Base-by-base conservation (phyloP, 1,140 invertebrate genomes). In the Periplaneta americana region DNA sequence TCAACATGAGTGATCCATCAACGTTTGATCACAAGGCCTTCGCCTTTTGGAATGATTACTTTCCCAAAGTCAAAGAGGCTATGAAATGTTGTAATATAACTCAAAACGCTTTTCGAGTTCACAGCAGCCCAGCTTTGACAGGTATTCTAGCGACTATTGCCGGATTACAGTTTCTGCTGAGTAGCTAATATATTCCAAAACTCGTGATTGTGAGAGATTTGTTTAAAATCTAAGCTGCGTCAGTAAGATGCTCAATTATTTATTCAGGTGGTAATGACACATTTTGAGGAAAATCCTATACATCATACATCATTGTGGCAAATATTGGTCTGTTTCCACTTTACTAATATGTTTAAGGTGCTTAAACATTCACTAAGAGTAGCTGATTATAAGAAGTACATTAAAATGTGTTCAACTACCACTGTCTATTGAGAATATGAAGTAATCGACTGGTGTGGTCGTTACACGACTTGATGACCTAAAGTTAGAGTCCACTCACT, bases 1-100 rank as follows among this genome's bases (percentile, higher is more conserved):
- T 95, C 83, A 93, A 93, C 80, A 95, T 95, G 91, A 93, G 92
- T 83, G 90, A 92, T 80, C 84, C 91, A 1, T 88, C 86, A 1
- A 90, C 87, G 15, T 89, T 95, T 1, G 92, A 95, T 87, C 95
- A 94, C 85, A 94, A 93, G 85, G 91, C 93, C 13, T 90, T 95
- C 83, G 91, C 92, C 74, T 96, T 96, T 88, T 96, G 95, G 95
- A 95, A 94, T 84, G 91, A 94, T 48, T 95, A 95, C 85, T 96
- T 94, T 86, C 95, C 94, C 0, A 93, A 90, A 86, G 90, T 96
- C 17, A 28, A 28, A 34, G 82, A 80, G 5, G 48, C 74, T 31
- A 34, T 34, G 17, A 31, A 36, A 15, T 83, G 81, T 37, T 82
- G 81, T 34, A 82, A 83, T 57, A 81, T 33, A 3, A 82, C 77